A percentile compares a stretch with the other conserved stretches of the same genome.
Conservation (phyloP, 2,797 vertebrate species). For the Glyptemys insculpta region DNA sequence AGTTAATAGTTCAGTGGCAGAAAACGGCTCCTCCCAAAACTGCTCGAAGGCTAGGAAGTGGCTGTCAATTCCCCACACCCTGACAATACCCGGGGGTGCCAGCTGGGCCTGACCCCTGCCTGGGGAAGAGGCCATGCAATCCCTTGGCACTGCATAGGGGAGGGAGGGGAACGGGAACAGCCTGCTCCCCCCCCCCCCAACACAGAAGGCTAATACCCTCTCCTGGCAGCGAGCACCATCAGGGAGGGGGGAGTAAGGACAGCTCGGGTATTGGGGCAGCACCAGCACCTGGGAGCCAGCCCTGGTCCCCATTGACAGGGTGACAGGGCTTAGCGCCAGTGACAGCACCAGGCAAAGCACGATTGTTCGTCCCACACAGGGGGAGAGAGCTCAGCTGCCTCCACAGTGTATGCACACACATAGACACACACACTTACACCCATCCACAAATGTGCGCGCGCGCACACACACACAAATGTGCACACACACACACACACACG, state of each 20-base stretch:
- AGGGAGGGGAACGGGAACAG: neutral
- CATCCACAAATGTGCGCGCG: no score
- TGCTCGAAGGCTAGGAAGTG: neutral
- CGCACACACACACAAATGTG: rapidly evolving
- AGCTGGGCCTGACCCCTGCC: neutral
- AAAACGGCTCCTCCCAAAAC: neutral
- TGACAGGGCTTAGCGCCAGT: rapidly evolving
- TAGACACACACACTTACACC: neutral
- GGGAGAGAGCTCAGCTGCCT: neutral
- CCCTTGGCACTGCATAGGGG: neutral
- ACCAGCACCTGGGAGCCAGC: neutral
- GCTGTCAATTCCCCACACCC: neutral
- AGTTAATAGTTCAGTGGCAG: neutral
- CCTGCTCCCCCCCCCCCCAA: no score
- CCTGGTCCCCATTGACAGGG: neutral
- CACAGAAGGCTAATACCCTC: neutral
- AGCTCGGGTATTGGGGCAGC: neutral
- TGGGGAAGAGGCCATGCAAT: neutral
- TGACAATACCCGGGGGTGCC: neutral
- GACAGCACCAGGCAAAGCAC: neutral
- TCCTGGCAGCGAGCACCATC: neutral
- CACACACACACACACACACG: neutral
- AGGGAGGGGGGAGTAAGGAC: neutral
- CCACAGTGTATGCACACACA: rapidly evolving
- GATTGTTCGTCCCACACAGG: rapidly evolving